Evolutionary conservation across 1,140 invertebrate species (phyloP), one percentile per base, ranked within the genome.

Genomic region (Eupristina koningsbergeri): DNA sequence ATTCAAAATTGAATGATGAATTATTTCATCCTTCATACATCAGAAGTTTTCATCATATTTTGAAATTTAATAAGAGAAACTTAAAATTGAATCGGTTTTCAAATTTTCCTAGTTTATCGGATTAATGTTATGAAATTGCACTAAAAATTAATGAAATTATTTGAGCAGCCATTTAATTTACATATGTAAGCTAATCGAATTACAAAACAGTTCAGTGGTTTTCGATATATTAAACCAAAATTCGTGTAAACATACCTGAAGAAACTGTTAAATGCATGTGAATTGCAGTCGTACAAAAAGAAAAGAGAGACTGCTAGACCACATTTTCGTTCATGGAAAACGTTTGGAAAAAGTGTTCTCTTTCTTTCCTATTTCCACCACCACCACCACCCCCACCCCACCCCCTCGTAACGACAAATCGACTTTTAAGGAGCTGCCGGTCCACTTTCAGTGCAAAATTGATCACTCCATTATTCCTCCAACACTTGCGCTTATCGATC

Each of bases 381-480:
- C 19, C 50, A 17, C 50, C 19, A 9, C 19, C 50, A 3, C 22
- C 26, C 22, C 26, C 5, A 5, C 53, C 26, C 26, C 7, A 0
- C 19, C 22, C 53, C 9, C 22, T 26, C 3, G 26, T 58, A 19
- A 19, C 81, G 73, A 67, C 76, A 77, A 82, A 82, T 76, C 45
- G 81, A 77, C 73, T 77, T 82, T 76, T 67, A 73, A 67, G 73
- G 73, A 26, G 53, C 81, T 34, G 29, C 9, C 22, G 39, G 73
- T 64, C 73, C 53, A 58, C 53, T 58, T 58, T 58, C 22, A 58
- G 53, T 58, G 41, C 39, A 31, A 34, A 50, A 81, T 75, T 69
- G 81, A 77, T 77, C 74, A 41, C 45, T 64, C 74, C 75, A 71
- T 83, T 83, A 83, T 83, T 71, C 81, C 64, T 6, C 67, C 63